A percentile compares a stretch with the other conserved stretches of the same genome.
These are phyloP conservation scores for Ciconia maguari DNA, from an alignment of 2,113 vertebrate genomes.

Conservation along the genomic window DNA sequence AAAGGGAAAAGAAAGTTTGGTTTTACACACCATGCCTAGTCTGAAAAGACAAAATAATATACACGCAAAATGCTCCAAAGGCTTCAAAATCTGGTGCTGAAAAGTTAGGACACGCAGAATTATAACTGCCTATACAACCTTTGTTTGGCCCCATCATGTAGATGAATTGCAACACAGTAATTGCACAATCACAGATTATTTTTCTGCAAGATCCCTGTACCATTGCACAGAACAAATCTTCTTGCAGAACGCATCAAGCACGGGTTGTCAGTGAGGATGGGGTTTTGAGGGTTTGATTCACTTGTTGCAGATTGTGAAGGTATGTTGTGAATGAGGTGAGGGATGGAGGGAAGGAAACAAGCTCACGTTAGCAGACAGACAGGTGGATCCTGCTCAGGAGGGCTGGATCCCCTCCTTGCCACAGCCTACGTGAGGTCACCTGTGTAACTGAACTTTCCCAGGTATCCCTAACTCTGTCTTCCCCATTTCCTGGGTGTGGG, in stretches of 20 bases:
- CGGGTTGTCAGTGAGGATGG: not conserved
- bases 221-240: not conserved
- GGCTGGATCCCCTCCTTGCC: not conserved
- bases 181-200: not conserved
- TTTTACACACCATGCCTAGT: not conserved
- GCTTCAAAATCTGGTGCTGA: not conserved
- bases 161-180: not conserved
- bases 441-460: not conserved
- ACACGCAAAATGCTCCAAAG: not conserved
- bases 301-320: not conserved
- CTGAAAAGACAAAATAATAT: not conserved
- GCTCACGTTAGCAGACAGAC: not conserved
- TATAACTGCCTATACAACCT: not conserved
- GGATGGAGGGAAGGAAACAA: not conserved
- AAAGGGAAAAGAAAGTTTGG: not conserved
- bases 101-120: not conserved
- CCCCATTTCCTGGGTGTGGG: not conserved
- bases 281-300: not conserved
- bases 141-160: not conserved
- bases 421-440: not conserved
- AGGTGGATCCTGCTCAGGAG: not conserved
- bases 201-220: not conserved
- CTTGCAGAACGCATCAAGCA: rapidly evolving
- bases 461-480: not conserved
- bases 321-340: not conserved